Evolutionary conservation across 2,888 invertebrate species (phyloP), one percentile per base, ranked within the genome.

Genomic region (Lacanobia oleracea): DNA sequence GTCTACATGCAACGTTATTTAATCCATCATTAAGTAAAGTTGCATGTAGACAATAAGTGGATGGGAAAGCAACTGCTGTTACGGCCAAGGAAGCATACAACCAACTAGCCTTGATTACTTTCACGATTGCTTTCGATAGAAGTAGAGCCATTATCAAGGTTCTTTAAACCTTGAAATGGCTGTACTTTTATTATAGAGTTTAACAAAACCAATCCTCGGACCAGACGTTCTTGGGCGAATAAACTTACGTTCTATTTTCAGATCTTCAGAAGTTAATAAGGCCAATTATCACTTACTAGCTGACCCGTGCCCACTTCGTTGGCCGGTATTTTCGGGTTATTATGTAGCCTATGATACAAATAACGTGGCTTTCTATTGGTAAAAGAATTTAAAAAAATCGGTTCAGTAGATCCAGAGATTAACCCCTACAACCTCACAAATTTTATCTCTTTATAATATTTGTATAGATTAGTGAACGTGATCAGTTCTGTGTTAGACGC

Each of bases 211-310:
- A 18, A 50, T 43, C 16, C 10, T 37, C 27, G 10, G 18, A 27
- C 14, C 21, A n/a, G 18, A 48, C 2, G 4, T 27, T 2, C 3
- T 23, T 18, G 21, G 53, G 53, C 10, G 64, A 40, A 21, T 33
- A 33, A 33, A 33, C 33, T 6, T 33, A 43, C 12, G 12, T 50
- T 64, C n/a, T 37, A 45, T 67, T 37, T 50, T 65, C 51, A 27
- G 21, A 21, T 75, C 12, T 2, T 53, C 23, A 45, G 9, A 16
- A 51, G 21, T 50, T 43, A 12, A 43, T 48, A 45, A 43, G 5
- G n/a, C 57, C 12, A 64, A 57, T 50, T 50, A 57, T 51, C 18
- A 72, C 14, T 18, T 43, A 48, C 27, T 27, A 27, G 27, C 27
- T 27, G 27, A 27, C 27, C 27, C 27, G 3, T 27, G 27, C 27